Conservation (phyloP, 1,140 invertebrate species). For the Psix sp. region DNA sequence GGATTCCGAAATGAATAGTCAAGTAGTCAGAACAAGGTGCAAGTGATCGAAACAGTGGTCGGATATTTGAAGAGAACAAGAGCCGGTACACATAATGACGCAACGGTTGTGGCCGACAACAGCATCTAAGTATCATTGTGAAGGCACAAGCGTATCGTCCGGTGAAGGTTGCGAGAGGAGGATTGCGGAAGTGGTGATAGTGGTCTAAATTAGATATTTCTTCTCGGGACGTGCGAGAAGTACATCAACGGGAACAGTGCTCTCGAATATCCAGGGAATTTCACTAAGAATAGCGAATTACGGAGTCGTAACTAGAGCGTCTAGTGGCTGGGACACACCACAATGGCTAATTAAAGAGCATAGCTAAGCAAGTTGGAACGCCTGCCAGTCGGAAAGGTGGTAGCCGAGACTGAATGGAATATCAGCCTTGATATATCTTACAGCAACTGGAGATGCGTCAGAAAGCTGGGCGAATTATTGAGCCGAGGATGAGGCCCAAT, state of each 20-base stretch:
- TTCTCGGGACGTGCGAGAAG: conserved; percentile 27
- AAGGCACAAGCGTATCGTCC: conserved; percentile 39
- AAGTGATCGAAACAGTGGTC: too few relatives aligned
- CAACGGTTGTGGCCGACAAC: conserved; percentile 19
- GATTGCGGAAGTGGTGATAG: conserved; percentile 26
- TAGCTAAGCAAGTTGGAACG: conserved; percentile 51
- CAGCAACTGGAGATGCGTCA: conserved; percentile 7
- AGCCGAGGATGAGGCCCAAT: conserved; percentile 25
- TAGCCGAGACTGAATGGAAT: conserved; percentile 8
- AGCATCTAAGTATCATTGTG: conserved; percentile 31
- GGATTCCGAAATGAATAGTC: too few relatives aligned
- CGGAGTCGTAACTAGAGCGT: conserved; percentile 51
- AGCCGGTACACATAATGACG: conserved; percentile 20
- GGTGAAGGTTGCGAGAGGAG: conserved; percentile 19
- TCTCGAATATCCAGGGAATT: conserved; percentile 51
- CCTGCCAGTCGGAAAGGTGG: conserved; percentile 42
- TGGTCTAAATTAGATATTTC: conserved; percentile 47
- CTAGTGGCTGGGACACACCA: conserved; percentile 50
- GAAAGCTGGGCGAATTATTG: conserved; percentile 27
- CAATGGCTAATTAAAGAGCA: conserved; percentile 59
- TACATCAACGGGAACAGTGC: conserved; percentile 32
- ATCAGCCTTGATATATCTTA: conserved; percentile 29
- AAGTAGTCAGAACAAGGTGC: too few relatives aligned
- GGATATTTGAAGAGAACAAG: conserved; percentile 26
- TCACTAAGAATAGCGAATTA: conserved; percentile 57